These are phyloP conservation scores for Steinernema khuongi DNA, from an alignment of 1,140 invertebrate genomes.

Conservation along the genomic window DNA sequence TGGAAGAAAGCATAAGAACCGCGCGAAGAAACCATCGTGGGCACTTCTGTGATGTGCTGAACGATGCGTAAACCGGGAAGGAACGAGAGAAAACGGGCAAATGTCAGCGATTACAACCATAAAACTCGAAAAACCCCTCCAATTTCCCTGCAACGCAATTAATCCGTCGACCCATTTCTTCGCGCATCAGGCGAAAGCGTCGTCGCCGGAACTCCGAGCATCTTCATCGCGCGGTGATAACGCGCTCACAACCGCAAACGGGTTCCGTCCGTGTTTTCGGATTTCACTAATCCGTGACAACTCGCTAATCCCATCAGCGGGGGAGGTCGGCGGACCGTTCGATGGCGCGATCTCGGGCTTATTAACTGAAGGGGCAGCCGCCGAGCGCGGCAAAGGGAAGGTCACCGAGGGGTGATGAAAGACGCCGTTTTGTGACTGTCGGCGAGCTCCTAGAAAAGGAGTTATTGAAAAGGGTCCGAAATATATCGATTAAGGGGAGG, in stretches of 20 bases:
- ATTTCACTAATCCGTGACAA: constrained; percentile 4
- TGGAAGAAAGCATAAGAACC: not conserved
- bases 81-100: not conserved
- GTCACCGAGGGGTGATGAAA: not conserved
- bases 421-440: constrained; percentile 1
- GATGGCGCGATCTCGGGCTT: not conserved
- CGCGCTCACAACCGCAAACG: constrained; percentile 2
- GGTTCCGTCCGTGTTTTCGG: not conserved
- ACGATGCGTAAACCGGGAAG: not conserved
- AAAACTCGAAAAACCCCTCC: not conserved
- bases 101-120: constrained; percentile 3
- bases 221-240: not conserved
- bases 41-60: too few species aligned
- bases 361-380: not conserved
- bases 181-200: constrained; percentile 6
- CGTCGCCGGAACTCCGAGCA: not conserved
- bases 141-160: constrained; percentile 1
- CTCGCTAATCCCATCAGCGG: constrained; percentile 3
- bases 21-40: too few species aligned
- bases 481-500: not conserved
- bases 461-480: not conserved
- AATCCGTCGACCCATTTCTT: constrained; percentile 8
- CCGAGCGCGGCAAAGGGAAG: not conserved
- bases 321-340: not conserved
- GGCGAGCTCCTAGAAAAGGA: not conserved